Evolutionary conservation across 2,888 invertebrate species (phyloP), one percentile per base, ranked within the genome.

Genomic region (Lepidocyrtoides sp.): DNA sequence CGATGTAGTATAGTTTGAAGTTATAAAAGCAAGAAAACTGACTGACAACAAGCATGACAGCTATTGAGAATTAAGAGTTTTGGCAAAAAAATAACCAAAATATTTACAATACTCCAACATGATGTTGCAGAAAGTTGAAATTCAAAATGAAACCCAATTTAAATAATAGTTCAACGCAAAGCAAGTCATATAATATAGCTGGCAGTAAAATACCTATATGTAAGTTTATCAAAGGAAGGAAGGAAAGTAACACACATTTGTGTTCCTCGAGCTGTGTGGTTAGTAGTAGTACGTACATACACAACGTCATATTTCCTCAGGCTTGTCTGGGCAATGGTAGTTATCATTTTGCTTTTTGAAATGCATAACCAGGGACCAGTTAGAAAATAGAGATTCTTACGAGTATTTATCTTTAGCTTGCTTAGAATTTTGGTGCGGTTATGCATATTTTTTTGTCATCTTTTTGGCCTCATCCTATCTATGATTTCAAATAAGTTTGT

Each of bases 361-460:
- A 85, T 85, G 32, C 85, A 85, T 85, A 85, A 85, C 85, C 75
- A 72, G 85, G 85, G 85, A 85, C 75, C 75, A 85, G 41, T 26
- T 51, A 72, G 75, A 85, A 57, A 75, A 75, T 75, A 51, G 72
- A 72, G 72, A 72, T 69, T 84, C 84, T 66, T n/a, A 63, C 57
- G 60, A 54, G 85, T 75, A 85, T 75, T 85, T 85, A 85, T 85
- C 85, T 57, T 75, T 75, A 44, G 44, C n/a, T 75, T 23, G 10
- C 48, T 10, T 20, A 41, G 41, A 2, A 17, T 41, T 69, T 48
- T 51, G n/a, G 63, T 75, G 48, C n/a, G 72, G 72, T 75, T 23
- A 4, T 14, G 26, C 7, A n/a, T 32, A 14, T 20, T 23, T 32
- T 0, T 26, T 0, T 48, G 20, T 41, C 17, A 75, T 75, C 26